phyloP scores from a whole-genome alignment of 2,888 invertebrate species.

The Phasia obesa region DNA sequence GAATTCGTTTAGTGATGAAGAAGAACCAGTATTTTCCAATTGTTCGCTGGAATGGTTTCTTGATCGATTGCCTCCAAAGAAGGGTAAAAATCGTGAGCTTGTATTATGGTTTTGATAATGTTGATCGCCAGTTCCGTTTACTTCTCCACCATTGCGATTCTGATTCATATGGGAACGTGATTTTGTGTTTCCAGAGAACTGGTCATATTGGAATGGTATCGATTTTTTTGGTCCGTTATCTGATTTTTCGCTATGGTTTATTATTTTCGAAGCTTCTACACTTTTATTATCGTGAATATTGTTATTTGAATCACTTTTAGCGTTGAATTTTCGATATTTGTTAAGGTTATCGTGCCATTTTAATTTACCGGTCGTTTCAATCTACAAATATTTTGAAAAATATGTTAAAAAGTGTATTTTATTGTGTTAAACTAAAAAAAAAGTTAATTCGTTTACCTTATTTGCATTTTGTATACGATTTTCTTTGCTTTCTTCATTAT shows the following conservation, averaged over 20 bases:
- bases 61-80: constrained; percentile 63
- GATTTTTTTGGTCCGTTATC: constrained; percentile 68
- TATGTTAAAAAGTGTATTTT: background rate
- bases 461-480: constrained; percentile 72
- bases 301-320: constrained; percentile 62
- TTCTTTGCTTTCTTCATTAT: constrained; percentile 69
- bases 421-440: too few species aligned
- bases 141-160: constrained; percentile 36
- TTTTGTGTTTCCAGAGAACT: constrained; percentile 69
- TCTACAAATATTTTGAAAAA: constrained; percentile 34
- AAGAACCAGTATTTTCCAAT: constrained; percentile 74
- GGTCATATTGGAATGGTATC: constrained; percentile 73
- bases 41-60: constrained; percentile 57
- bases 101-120: constrained; percentile 54
- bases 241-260: constrained; percentile 28
- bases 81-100: constrained; percentile 72
- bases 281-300: constrained; percentile 34
- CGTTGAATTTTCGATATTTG: constrained; percentile 48
- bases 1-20: constrained; percentile 79
- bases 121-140: constrained; percentile 1
- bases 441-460: too few species aligned
- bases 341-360: constrained; percentile 45
- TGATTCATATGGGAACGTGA: constrained; percentile 26
- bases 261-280: background rate
- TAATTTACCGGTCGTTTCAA: constrained; percentile 42